Base-by-base conservation (phyloP, 2,113 vertebrate species). In the Corydoras sp. region DNA sequence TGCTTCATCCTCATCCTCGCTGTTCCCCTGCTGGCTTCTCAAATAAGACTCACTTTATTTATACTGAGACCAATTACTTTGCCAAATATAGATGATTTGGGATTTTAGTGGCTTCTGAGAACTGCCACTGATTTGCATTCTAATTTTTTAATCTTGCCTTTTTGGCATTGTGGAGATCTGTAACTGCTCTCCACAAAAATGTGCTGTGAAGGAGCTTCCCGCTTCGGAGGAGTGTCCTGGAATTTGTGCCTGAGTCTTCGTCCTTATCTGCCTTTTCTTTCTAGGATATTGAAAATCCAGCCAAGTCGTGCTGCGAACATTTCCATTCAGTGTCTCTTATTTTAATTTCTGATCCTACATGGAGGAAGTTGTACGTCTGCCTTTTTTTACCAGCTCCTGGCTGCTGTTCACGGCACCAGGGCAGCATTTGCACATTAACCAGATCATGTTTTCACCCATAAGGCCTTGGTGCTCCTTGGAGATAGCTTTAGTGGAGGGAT, bases 21-120 rank as follows among this genome's bases (percentile, higher is more conserved):
- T 5, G 3, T 10, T 69, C 9, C 14, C 30, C 4, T 60, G 11
- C 14, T 68, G 74, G 59, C 76, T 73, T 81, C 58, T 76, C 80
- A 58, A 85, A 79, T 83, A 53, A 14, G 10, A 14, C 51, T 53
- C 5, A 10, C 13, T 53, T 53, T 53, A 86, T 91, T 43, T 43
- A 43, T 43, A 43, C 35, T 8, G 35, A 43, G 92, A 94, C 88
- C 89, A 92, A 92, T 86, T 85, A 85, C 91, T 92, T 98, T 96
- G 92, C 92, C 94, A 95, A 93, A 93, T 83, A 86, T 88, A 88
- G 79, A 73, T 82, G 82, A 80, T 79, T 79, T 86, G 67, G 84
- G 68, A 31, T 73, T 53, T 72, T 3, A 70, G 14, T 72, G 70
- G 68, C 13, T 51, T 76, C 2, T 43, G 12, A 43, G 69, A 71